Base-by-base conservation (phyloP, 2,888 invertebrate species). In the Alitta virens region DNA sequence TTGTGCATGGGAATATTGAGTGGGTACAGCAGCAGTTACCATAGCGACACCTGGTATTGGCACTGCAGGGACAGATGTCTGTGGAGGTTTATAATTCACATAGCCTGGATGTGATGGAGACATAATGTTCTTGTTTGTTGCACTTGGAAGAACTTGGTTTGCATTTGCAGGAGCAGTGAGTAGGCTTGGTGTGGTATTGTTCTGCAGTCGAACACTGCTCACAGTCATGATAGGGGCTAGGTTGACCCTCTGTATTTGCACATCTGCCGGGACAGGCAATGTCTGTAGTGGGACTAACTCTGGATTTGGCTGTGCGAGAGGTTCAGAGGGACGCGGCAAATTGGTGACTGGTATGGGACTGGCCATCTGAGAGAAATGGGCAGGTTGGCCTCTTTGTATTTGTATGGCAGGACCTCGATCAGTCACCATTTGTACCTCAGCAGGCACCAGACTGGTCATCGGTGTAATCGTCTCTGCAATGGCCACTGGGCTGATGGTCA, bases 221-320 rank as follows among this genome's bases (percentile, higher is more conserved):
- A 56, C 57, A 18, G 62, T 51, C 49, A 49, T 57, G 40, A 51
- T 57, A 25, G 56, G 51, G 2, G 62, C 57, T 2, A 38, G 51
- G 43, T 24, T 59, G 21, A 59, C 27, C 51, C 59, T 46, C 52
- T 59, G 51, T 16, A 59, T 51, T 14, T 59, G 59, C 18, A 59
- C 59, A 18, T 50, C 59, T 25, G 59, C 59, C 3, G 58, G 49
- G 2, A 49, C 27, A 1, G 58, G 58, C 18, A 46, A 23, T 23
- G 49, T 7, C 12, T 33, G 33, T 12, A 33, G 12, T 5, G 33
- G 33, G 33, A 33, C 33, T 33, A 33, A 33, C 33, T 5, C 33
- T 7, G 33, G 33, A 12, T 12, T 33, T 12, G 5, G 33, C 5
- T 25, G 33, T 24, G 49, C 50, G 9, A n/a, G 24, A 24, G 12